Conservation (phyloP, 2,797 vertebrate species). For the Podarcis lilfordi region DNA sequence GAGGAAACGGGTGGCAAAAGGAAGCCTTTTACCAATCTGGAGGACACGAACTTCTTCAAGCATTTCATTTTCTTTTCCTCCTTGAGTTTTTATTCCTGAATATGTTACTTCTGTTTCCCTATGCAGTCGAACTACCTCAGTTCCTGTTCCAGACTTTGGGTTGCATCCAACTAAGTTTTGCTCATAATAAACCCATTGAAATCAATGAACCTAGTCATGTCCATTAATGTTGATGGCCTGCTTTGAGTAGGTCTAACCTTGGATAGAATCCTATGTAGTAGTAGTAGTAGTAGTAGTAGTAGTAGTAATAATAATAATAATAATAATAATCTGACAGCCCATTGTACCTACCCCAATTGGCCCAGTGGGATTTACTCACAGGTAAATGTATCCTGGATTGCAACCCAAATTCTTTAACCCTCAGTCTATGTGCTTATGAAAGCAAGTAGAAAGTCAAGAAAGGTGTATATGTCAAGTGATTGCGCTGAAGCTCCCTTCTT, state of each 20-base stretch:
- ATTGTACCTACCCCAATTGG: neutral
- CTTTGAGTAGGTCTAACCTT: too few species aligned
- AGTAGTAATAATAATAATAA: too few species aligned
- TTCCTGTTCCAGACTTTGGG: neutral
- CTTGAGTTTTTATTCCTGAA: neutral
- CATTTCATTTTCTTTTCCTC: neutral
- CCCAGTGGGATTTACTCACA: neutral
- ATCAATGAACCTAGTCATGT: too few species aligned
- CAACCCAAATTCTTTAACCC: neutral
- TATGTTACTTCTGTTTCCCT: neutral
- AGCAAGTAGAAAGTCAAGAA: neutral
- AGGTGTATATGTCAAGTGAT: too few species aligned
- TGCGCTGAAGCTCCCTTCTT: too few species aligned
- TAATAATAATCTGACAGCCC: neutral
- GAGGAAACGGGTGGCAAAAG: neutral
- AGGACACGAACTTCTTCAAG: neutral
- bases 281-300: fast-evolving
- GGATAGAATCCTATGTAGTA: too few species aligned
- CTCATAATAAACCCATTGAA: too few species aligned
- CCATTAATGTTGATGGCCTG: too few species aligned
- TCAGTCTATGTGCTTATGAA: neutral
- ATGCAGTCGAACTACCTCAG: neutral
- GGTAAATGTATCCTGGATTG: neutral
- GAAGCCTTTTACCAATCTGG: neutral
- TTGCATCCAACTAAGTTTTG: neutral